Percentiles rank a stretch among this genome's conserved stretches.
These are phyloP conservation scores for Darevskia nairensis DNA, from an alignment of 2,797 vertebrate species.

Conservation along the genomic window DNA sequence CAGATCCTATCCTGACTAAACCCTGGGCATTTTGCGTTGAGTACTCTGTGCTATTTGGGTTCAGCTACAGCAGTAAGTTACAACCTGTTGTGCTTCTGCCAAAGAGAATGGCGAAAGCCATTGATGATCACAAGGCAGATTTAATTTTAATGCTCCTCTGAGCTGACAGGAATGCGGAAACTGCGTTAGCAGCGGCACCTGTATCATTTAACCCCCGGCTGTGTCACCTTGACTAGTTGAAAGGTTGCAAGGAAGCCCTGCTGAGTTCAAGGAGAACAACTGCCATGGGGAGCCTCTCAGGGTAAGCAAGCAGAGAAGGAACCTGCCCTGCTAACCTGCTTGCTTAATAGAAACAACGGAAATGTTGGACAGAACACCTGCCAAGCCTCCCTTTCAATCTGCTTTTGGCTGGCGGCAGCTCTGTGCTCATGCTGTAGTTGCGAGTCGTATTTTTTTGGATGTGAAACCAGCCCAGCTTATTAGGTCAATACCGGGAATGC, in stretches of 20 bases:
- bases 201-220: background rate
- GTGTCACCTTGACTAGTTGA: background rate
- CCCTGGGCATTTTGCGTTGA: background rate
- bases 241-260: background rate
- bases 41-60: background rate
- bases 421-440: background rate
- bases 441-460: slow-evolving; percentile 32
- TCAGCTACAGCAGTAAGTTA: background rate
- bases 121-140: rapidly evolving
- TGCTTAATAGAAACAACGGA: slow-evolving; percentile 34
- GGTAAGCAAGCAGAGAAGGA: background rate
- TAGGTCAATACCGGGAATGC: slow-evolving; percentile 67
- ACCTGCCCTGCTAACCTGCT: slow-evolving; percentile 49
- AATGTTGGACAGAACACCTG: slow-evolving; percentile 32
- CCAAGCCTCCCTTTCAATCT: slow-evolving; percentile 54
- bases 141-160: background rate
- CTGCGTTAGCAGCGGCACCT: slow-evolving; percentile 20
- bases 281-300: background rate
- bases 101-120: no score
- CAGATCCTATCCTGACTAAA: background rate
- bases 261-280: background rate
- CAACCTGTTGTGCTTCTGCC: background rate
- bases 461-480: slow-evolving; percentile 60
- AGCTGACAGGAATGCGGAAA: slow-evolving; percentile 19
- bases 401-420: slow-evolving; percentile 23